Evolutionary conservation across 2,797 vertebrate genomes (phyloP).

Genomic region (Acanthopagrus latus): DNA sequence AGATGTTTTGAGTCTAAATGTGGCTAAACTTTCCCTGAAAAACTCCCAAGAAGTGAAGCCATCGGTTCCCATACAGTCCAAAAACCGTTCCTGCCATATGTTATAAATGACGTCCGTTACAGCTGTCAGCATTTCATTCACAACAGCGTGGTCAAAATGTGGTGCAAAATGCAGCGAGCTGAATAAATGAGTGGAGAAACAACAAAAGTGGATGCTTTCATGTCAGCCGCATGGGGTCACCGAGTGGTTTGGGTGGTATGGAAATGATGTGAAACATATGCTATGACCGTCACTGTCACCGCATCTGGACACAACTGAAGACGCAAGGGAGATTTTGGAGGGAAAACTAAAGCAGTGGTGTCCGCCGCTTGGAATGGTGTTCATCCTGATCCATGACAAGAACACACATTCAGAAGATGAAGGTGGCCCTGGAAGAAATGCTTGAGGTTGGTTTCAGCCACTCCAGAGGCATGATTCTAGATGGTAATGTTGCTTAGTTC

Average conservation of each 20-base stretch:
- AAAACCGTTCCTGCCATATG: not conserved
- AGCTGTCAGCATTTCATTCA: not conserved
- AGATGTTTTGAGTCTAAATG: not conserved
- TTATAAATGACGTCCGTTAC: not conserved
- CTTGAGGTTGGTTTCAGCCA: not conserved
- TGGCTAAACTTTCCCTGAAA: not conserved
- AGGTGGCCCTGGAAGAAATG: not conserved
- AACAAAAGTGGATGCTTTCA: not conserved
- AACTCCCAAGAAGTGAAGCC: not conserved
- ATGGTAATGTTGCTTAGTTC: not conserved
- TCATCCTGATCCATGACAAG: too few relatives aligned
- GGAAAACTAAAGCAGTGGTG: too few relatives aligned
- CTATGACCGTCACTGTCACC: not conserved
- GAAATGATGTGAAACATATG: not conserved
- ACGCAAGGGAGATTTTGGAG: not conserved
- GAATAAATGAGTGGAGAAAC: too few relatives aligned
- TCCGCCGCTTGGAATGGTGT: too few relatives aligned
- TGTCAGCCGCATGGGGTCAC: not conserved
- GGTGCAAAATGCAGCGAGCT: not conserved
- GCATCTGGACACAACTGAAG: not conserved
- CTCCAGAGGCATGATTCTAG: not conserved
- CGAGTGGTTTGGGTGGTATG: not conserved
- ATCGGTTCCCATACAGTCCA: not conserved
- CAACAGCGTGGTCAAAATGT: constrained; percentile 1
- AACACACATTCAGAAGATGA: not conserved